These are phyloP conservation scores for Carcharodon carcharias DNA, from an alignment of 2,797 vertebrate species.

Conservation along the genomic window DNA sequence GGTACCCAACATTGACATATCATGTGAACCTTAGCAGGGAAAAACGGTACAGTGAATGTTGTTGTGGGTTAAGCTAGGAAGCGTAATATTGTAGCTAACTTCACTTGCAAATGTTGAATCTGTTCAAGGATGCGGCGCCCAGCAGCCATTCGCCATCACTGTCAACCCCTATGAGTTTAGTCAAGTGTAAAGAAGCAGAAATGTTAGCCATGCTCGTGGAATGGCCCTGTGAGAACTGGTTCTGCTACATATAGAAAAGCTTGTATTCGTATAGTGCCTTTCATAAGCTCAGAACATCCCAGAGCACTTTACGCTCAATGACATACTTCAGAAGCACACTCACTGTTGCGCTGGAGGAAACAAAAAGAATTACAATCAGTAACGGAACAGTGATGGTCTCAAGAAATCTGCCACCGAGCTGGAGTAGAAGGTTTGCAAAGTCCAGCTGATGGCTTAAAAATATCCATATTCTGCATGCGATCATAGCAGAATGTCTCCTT, in stretches of 20 bases:
- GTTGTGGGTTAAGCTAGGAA: background rate
- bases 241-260: background rate
- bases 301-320: background rate
- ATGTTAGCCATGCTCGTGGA: background rate
- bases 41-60: background rate
- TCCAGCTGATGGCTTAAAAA: background rate
- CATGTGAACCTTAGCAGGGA: background rate
- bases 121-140: background rate
- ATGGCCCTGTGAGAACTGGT: background rate
- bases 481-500: background rate
- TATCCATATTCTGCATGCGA: background rate
- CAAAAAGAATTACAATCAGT: background rate
- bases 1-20: conserved; percentile 5
- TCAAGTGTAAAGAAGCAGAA: background rate
- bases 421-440: background rate
- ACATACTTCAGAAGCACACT: background rate
- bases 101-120: background rate
- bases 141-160: background rate
- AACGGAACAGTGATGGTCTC: background rate
- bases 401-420: background rate
- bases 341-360: background rate
- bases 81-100: conserved; percentile 3
- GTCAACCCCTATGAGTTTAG: background rate
- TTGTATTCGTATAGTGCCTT: background rate
- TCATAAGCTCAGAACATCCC: background rate